These are phyloP conservation scores for Eulemur rubriventer DNA, from an alignment of 2,797 vertebrate genomes.

Conservation along the genomic window DNA sequence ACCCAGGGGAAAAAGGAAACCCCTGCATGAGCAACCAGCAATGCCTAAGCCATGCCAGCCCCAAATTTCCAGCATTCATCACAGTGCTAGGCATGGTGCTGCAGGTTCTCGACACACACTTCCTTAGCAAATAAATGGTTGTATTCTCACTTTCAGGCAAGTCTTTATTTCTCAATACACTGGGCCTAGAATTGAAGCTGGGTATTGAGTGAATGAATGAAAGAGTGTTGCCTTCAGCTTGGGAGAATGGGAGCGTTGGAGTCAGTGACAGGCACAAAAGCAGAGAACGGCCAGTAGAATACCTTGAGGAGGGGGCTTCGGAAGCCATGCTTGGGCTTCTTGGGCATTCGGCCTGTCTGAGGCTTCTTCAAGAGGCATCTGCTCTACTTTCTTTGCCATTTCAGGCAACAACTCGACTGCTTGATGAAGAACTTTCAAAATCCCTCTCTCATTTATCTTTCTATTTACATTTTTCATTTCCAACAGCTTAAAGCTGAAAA, in stretches of 20 bases:
- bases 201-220: neutral
- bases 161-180: neutral
- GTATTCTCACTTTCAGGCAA: neutral
- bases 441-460: neutral
- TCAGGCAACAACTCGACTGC: neutral
- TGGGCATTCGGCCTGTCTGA: neutral
- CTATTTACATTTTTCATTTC: constrained; percentile 46
- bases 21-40: neutral
- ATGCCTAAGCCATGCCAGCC: neutral
- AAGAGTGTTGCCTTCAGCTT: neutral
- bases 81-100: too few species aligned
- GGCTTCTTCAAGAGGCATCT: neutral
- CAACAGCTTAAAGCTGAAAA: constrained; percentile 46
- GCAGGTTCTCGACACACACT: neutral
- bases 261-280: neutral
- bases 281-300: neutral
- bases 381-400: neutral
- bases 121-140: neutral
- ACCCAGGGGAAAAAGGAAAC: neutral
- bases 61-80: neutral
- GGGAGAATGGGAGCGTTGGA: neutral
- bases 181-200: neutral
- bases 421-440: neutral
- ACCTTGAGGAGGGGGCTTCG: neutral
- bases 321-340: neutral